Evolutionary conservation across 2,113 vertebrate species (phyloP), one percentile per base, ranked within the genome.

Genomic region (Thamnaconus septentrionalis): DNA sequence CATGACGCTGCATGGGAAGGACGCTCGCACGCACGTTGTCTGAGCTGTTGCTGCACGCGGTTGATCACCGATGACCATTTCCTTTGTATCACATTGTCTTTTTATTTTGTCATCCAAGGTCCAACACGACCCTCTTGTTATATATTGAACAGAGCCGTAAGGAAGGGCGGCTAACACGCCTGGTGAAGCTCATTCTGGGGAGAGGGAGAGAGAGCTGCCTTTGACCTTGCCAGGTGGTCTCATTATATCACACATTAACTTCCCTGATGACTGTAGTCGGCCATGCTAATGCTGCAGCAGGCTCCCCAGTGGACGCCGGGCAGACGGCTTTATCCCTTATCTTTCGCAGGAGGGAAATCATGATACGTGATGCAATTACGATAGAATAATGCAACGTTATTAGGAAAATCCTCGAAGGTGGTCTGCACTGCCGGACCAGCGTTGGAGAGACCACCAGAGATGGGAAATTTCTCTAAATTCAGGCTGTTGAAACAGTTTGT

Each of bases 141-240:
- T 8, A 41, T 56, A 64, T 70, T 75, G 12, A 49, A 39, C 56
- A 58, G 43, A 43, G 47, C 54, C 59, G 41, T 52, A 59, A 5
- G 49, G 41, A 44, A 31, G 31, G 5, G 42, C 50, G 58, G 84
- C 76, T 56, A 76, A 84, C 79, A 74, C 8, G 8, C 1, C 42
- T 64, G 41, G 56, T 66, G 64, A 79, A 63, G 75, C 44, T 74
- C 53, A 10, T 70, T 71, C 59, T 65, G 68, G 46, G 64, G 31
- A 63, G 54, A 31, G 18, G 2, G 18, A 31, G 18, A 31, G 56
- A 61, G 57, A 67, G 66, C 67, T 42, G 57, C 46, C 7, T 69
- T 56, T 81, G 83, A 88, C 83, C 83, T 84, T 81, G 82, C 66
- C 75, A 82, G 70, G 78, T 79, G 73, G 66, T 65, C 67, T 77